Percentiles rank a stretch among this genome's conserved stretches.
phyloP scores from a whole-genome alignment of 1,140 invertebrate genomes.

The Cotesia vestalis region DNA sequence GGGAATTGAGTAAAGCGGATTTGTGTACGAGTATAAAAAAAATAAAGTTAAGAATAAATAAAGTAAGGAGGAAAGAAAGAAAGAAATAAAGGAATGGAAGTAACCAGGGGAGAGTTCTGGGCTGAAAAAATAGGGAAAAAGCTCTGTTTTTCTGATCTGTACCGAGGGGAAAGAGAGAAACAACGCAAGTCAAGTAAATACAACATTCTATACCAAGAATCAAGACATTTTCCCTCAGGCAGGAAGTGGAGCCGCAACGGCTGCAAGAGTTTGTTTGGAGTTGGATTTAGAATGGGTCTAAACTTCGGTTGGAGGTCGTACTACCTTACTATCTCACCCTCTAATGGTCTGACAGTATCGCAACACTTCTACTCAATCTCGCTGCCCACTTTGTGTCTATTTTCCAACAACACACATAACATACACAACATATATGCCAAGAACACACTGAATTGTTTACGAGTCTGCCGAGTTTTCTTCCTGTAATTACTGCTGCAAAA shows the following conservation, averaged over 20 bases:
- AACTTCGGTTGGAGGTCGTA: slow-evolving; percentile 21
- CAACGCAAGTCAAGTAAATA: slow-evolving; percentile 28
- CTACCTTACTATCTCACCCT: slow-evolving; percentile 5
- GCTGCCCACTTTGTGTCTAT: slow-evolving; percentile 1
- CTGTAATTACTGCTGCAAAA: too few species aligned
- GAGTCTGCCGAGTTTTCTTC: too few species aligned
- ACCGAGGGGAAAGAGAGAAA: background rate
- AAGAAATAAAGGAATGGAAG: too few species aligned
- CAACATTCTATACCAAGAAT: slow-evolving; percentile 7
- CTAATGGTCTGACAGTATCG: slow-evolving; percentile 10
- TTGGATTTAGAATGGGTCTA: slow-evolving; percentile 38
- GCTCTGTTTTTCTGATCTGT: background rate
- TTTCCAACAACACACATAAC: slow-evolving; percentile 1
- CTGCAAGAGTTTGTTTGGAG: slow-evolving; percentile 30
- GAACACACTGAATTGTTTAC: too few species aligned
- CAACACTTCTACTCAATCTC: slow-evolving; percentile 3
- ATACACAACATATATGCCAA: background rate
- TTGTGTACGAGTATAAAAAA: background rate
- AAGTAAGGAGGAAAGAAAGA: background rate
- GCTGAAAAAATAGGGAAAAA: slow-evolving; percentile 15
- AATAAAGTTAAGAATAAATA: slow-evolving; percentile 11
- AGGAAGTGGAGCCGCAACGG: slow-evolving; percentile 24
- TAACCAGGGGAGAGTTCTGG: too few species aligned
- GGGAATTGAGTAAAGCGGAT: slow-evolving; percentile 28
- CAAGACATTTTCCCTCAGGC: slow-evolving; percentile 18